Percentiles rank a stretch among this genome's conserved stretches.
Conservation (phyloP, 2,113 vertebrate genomes). For the Centropristis striata region DNA sequence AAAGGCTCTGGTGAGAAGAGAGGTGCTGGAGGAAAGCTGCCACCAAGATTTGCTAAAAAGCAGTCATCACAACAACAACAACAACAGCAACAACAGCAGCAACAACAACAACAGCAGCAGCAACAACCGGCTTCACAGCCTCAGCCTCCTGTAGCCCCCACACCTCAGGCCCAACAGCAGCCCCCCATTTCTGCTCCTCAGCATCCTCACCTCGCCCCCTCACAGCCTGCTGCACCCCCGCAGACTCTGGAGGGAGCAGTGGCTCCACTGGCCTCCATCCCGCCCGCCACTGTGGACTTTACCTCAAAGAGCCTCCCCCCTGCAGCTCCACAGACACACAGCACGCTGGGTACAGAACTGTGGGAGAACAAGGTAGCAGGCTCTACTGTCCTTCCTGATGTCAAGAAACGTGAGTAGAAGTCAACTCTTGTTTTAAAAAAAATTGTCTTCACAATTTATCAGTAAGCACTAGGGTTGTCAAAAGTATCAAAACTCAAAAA, state of each 20-base stretch:
- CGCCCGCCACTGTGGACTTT: conserved; percentile 85
- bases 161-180: conserved; percentile 66
- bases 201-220: conserved; percentile 72
- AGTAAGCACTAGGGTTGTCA: not conserved
- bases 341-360: conserved; percentile 90
- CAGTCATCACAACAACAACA: conserved; percentile 79
- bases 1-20: conserved; percentile 94
- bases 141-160: conserved; percentile 64
- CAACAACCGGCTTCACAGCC: conserved; percentile 75
- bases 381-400: conserved; percentile 89
- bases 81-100: not conserved
- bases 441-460: not conserved
- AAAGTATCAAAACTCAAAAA: too few species aligned
- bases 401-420: conserved; percentile 93
- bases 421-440: not conserved
- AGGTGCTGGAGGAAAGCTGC: conserved; percentile 92
- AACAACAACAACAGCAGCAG: conserved; percentile 60
- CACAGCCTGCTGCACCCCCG: conserved; percentile 68
- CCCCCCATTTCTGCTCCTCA: conserved; percentile 70
- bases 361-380: conserved; percentile 95
- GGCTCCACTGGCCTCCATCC: conserved; percentile 76
- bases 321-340: conserved; percentile 85
- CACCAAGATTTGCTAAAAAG: conserved; percentile 98
- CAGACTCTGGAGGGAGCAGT: conserved; percentile 79
- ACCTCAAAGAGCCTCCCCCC: conserved; percentile 84